These are phyloP conservation scores for Myrmecophaga tridactyla DNA, from an alignment of 2,113 vertebrate species.

Conservation along the genomic window DNA sequence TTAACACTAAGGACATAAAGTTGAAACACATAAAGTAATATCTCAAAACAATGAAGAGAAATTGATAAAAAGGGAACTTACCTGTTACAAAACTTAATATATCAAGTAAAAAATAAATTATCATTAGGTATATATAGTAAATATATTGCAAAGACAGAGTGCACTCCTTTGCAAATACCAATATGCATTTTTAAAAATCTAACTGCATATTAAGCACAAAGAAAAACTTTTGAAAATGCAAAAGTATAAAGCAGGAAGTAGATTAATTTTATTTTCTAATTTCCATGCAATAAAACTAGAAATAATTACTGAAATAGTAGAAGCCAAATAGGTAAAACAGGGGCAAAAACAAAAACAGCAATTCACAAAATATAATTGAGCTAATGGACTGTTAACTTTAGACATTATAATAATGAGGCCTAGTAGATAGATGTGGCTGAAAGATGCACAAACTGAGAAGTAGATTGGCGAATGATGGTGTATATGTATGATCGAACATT, in stretches of 20 bases:
- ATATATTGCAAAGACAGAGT: background rate
- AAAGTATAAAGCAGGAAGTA: background rate
- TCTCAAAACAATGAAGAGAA: background rate
- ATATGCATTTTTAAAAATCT: background rate
- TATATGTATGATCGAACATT: too few relatives aligned
- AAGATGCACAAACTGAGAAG: too few relatives aligned
- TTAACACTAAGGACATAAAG: background rate
- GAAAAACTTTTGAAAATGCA: background rate
- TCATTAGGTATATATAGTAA: background rate
- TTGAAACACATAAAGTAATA: background rate
- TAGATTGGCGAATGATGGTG: too few relatives aligned
- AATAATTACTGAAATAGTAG: background rate
- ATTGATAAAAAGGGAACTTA: background rate
- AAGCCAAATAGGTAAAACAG: background rate
- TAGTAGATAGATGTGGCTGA: too few relatives aligned
- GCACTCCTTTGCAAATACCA: background rate
- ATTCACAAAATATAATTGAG: background rate
- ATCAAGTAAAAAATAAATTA: background rate
- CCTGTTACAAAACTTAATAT: background rate
- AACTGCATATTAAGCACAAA: background rate
- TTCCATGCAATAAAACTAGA: background rate
- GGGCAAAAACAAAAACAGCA: background rate
- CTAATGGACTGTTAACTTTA: too few relatives aligned
- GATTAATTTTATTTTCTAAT: background rate
- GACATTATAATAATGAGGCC: too few relatives aligned